Base-by-base conservation (phyloP, 2,888 invertebrate genomes). In the Pterostichus madidus region DNA sequence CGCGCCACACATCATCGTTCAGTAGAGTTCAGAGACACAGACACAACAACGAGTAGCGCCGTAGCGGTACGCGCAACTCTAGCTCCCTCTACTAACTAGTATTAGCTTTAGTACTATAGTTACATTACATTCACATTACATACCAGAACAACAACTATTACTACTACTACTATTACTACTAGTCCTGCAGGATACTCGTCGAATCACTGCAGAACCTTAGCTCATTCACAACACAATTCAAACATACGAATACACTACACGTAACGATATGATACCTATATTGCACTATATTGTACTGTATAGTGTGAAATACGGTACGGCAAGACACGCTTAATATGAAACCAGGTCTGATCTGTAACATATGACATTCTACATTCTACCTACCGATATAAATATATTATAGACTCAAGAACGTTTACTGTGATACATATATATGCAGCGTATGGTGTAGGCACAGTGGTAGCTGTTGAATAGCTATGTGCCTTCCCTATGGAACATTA, bases 1-100 rank as follows among this genome's bases (percentile, higher is more conserved):
- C 86, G 98, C 98, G 88, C 98, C 98, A 86, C 97, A 98, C 91
- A 97, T 98, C 90, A 97, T 97, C 91, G 97, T 97, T 91, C 97
- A 97, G 93, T 97, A 94, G 31, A 75, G 46, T 24, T 39, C 59
- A 59, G 5, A 24, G 24, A 35, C 35, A 68, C 61, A 13, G 15
- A 17, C 61, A 7, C 64, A 17, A 61, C 61, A 17, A 35, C 61
- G 32, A 15, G 73, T 61, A 73, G 46, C 15, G 73, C n/a, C 24
- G 24, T 56, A 56, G 53, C 53, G 59, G 8, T 71, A 44, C 68
- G 15, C 73, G 44, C 73, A 46, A 73, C 77, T 24, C 56, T 76
- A 59, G 56, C 59, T 39, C 44, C 35, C 78, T 39, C 44, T 64
- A 79, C 61, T 64, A 7, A 64, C 39, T 79, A 53, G 73, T 56